Percentiles rank a stretch among this genome's conserved stretches.
Evolutionary conservation across 2,888 invertebrate genomes (phyloP).

Genomic region (Drosophila austrosaltans): DNA sequence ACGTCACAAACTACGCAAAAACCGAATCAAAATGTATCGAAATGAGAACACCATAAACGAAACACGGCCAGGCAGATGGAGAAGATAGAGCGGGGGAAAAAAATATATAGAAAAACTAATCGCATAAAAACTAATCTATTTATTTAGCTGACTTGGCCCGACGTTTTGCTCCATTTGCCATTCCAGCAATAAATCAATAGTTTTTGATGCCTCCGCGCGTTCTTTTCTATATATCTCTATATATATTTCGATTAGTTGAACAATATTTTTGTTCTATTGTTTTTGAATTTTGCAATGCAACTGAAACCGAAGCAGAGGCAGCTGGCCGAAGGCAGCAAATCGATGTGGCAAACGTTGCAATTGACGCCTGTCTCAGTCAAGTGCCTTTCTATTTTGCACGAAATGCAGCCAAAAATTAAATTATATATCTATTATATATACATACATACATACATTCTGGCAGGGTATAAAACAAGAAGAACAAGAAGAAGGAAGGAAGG

Average conservation of each 20-base stretch:
- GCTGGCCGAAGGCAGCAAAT: constrained; percentile 54
- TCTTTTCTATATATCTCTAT: no score
- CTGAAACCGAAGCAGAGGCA: constrained; percentile 50
- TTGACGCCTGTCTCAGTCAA: constrained; percentile 52
- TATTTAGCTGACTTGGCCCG: constrained; percentile 61
- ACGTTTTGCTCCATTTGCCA: constrained; percentile 44
- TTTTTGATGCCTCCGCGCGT: constrained; percentile 43
- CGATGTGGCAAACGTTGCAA: constrained; percentile 28
- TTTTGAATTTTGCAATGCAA: constrained; percentile 67
- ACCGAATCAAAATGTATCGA: constrained; percentile 14
- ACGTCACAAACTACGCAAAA: constrained; percentile 63
- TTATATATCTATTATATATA: constrained; percentile 22
- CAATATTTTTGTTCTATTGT: constrained; percentile 49
- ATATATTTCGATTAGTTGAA: constrained; percentile 23
- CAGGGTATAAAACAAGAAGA: no score
- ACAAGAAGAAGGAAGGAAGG: neutral
- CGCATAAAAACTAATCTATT: constrained; percentile 71
- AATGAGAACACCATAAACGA: neutral
- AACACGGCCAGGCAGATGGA: neutral
- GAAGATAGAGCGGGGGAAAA: neutral
- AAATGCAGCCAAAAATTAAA: constrained; percentile 44
- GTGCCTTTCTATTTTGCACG: constrained; percentile 40
- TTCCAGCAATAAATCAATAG: constrained; percentile 75
- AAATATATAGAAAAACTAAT: constrained; percentile 31
- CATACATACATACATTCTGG: neutral